These are phyloP conservation scores for Pseudomyrmex pallidus DNA, from an alignment of 1,140 invertebrate genomes.

Conservation along the genomic window DNA sequence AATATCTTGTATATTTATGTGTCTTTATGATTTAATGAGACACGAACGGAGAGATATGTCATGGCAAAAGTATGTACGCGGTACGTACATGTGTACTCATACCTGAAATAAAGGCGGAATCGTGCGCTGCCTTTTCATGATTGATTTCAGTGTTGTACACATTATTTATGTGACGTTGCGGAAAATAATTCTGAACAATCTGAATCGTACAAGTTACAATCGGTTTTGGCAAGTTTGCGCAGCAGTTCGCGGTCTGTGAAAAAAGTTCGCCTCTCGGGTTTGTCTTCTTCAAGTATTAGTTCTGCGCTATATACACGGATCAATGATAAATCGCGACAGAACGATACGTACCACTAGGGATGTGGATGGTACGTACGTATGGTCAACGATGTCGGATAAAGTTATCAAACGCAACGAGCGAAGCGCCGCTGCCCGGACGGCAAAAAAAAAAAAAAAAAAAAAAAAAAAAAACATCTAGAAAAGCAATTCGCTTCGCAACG, in stretches of 20 bases:
- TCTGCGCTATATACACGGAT: slow-evolving; percentile 39
- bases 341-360: slow-evolving; percentile 63
- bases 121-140: background rate
- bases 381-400: slow-evolving; percentile 55
- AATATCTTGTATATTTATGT: no score
- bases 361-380: slow-evolving; percentile 41
- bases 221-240: slow-evolving; percentile 45
- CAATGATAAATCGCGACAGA: slow-evolving; percentile 74
- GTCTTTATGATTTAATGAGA: no score
- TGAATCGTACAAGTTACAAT: slow-evolving; percentile 26
- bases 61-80: no score
- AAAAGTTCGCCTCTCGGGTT: slow-evolving; percentile 33
- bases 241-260: slow-evolving; percentile 23
- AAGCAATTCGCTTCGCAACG: slow-evolving; percentile 63
- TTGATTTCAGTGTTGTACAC: slow-evolving; percentile 48
- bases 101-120: background rate
- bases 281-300: slow-evolving; percentile 17
- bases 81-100: background rate
- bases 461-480: slow-evolving; percentile 32
- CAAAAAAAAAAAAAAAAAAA: slow-evolving; percentile 3
- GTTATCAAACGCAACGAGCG: slow-evolving; percentile 69
- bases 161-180: slow-evolving; percentile 30
- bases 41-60: background rate
- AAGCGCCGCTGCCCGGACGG: slow-evolving; percentile 9
- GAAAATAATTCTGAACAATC: slow-evolving; percentile 51